Evolutionary conservation across 1,140 invertebrate genomes (phyloP).

Genomic region (Gryllus bimaculatus): DNA sequence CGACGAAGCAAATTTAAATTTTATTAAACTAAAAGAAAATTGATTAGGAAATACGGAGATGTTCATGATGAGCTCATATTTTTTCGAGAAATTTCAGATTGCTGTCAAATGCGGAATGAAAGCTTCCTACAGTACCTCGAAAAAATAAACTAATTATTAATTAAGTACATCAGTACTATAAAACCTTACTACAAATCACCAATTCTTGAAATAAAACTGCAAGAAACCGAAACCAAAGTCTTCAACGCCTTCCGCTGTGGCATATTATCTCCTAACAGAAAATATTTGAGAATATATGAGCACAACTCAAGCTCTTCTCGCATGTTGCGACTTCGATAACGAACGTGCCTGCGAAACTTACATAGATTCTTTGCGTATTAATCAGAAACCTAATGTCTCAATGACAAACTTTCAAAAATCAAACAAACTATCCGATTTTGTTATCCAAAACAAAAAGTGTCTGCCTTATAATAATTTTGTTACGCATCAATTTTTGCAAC

Average conservation of each 20-base stretch:
- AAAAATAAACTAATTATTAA: background rate
- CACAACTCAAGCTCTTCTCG: background rate
- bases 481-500: no score
- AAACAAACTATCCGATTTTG: background rate
- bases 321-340: background rate
- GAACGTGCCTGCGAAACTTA: background rate
- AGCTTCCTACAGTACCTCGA: background rate
- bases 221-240: background rate
- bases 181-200: background rate
- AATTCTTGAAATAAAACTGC: background rate
- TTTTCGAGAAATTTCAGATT: slow-evolving; percentile 2
- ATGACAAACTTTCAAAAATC: background rate
- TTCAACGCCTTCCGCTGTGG: background rate
- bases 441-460: background rate
- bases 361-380: background rate
- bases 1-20: background rate
- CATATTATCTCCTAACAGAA: background rate
- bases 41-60: background rate
- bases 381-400: background rate
- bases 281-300: background rate
- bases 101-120: background rate
- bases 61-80: background rate
- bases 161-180: background rate
- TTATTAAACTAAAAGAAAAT: background rate
- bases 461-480: background rate